Evolutionary conservation across 2,113 vertebrate genomes (phyloP), one percentile per base, ranked within the genome.

Genomic region (Puntigrus tetrazona): DNA sequence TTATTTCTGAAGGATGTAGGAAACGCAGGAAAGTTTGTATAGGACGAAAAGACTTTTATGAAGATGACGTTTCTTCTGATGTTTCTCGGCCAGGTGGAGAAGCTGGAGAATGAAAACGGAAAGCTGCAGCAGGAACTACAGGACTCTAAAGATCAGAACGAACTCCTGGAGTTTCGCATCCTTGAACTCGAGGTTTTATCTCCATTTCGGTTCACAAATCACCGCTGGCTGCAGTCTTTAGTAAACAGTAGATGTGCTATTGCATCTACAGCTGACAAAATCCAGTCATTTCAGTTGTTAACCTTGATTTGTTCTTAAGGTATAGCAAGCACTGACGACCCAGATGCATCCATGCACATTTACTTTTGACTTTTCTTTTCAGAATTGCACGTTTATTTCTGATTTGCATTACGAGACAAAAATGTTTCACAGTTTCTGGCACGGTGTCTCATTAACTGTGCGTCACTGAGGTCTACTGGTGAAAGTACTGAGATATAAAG

Each of bases 141-240:
- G 86, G 98, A 99, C 92, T 97, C 98, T 36, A 94, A 93, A 91
- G 98, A 99, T 92, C 98, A 99, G 94, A 99, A 99, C 29, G 98
- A 99, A 81, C 95, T 99, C 83, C 91, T 99, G 87, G 98, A 99
- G 90, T 99, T 99, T 91, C 95, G 98, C 88, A 99, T 98, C 88
- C 93, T 98, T 41, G 98, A 99, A 88, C 94, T 99, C 29, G 98
- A 99, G 95, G 98, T 98, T 85, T 88, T 25, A 72, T 11, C 7
- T 25, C 43, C 20, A 22, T 59, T 31, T n/a, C 14, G 63, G 34
- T 41, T 3, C n/a, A 59, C 43, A 11, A 8, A 57, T 47, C 41
- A 43, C 11, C 1, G 11, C 43, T 45, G 43, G 10, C 25, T 61
- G 57, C 57, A n/a, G n/a, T n/a, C n/a, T n/a, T n/a, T n/a, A n/a